Evolutionary conservation across 30 jellyfish, hydroid and myxozoan genomes (phyloP).

Genomic region (Cassiopea andromeda): DNA sequence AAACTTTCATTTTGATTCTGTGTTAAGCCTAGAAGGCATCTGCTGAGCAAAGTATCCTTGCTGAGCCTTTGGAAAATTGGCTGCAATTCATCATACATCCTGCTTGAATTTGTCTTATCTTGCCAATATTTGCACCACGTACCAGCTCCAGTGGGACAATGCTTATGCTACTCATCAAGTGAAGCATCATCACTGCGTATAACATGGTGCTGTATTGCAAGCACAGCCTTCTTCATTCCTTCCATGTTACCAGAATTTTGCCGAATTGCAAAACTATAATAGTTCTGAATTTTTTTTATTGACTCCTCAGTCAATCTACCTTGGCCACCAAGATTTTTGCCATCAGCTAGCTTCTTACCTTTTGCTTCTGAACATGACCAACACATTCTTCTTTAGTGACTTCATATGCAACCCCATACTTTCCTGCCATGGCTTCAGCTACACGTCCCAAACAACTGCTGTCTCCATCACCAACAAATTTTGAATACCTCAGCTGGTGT

Average conservation of each 20-base stretch:
- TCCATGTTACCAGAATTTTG: conserved; percentile 19
- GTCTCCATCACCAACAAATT: conserved; percentile 62
- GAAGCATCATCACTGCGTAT: conserved; percentile 17
- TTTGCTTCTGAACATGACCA: conserved; percentile 40
- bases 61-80: conserved; percentile 36
- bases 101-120: neutral
- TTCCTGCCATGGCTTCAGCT: conserved; percentile 7
- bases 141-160: conserved; percentile 35
- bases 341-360: conserved; percentile 21
- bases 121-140: conserved; percentile 52
- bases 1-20: conserved; percentile 45
- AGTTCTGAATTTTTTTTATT: conserved; percentile 36
- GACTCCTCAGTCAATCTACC: conserved; percentile 24
- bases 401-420: conserved; percentile 23
- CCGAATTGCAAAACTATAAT: conserved; percentile 45
- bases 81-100: neutral
- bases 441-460: conserved; percentile 8
- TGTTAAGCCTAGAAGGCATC: conserved; percentile 51
- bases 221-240: conserved; percentile 40
- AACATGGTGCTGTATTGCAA: conserved; percentile 39
- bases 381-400: conserved; percentile 51
- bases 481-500: conserved; percentile 8
- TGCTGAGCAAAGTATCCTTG: conserved; percentile 11
- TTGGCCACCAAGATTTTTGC: conserved; percentile 55
- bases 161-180: conserved; percentile 16